Evolutionary conservation across 37 sponge, comb jelly and placozoan genomes (phyloP).

Genomic region (Crambe crambe): DNA sequence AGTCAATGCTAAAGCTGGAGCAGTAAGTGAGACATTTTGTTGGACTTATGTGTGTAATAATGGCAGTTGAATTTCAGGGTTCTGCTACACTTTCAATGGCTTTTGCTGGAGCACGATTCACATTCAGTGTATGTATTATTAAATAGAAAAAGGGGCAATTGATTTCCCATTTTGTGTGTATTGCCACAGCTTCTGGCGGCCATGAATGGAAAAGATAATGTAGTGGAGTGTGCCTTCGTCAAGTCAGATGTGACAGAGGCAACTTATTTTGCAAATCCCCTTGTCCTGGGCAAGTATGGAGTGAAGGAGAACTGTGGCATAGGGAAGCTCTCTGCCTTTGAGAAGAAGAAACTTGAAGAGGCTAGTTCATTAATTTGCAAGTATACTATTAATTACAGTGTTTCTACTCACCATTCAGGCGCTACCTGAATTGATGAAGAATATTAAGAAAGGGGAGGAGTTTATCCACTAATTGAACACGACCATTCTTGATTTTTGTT

Average conservation of each 20-base stretch:
- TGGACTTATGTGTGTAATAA: background rate
- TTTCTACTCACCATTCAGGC: too few species aligned
- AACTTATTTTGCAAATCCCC: slow-evolving; percentile 92
- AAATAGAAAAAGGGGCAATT: background rate
- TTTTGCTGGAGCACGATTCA: slow-evolving; percentile 95
- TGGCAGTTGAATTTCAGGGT: slow-evolving; percentile 54
- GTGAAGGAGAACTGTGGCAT: slow-evolving; percentile 83
- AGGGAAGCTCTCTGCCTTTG: slow-evolving; percentile 84
- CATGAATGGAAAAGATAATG: slow-evolving; percentile 65
- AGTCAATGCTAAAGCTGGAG: slow-evolving; percentile 99
- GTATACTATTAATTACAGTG: too few species aligned
- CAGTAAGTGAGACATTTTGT: slow-evolving; percentile 57
- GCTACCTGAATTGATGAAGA: slow-evolving; percentile 83
- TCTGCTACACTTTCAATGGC: slow-evolving; percentile 99
- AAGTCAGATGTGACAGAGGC: slow-evolving; percentile 84
- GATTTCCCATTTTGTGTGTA: background rate
- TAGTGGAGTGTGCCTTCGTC: slow-evolving; percentile 97
- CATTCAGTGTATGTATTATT: slow-evolving; percentile 43
- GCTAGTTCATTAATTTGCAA: too few species aligned
- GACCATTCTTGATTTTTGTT: background rate
- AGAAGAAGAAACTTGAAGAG: slow-evolving; percentile 78
- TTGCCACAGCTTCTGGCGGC: slow-evolving; percentile 61
- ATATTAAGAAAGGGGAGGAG: slow-evolving; percentile 88
- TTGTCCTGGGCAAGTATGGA: slow-evolving; percentile 85
- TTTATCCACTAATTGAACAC: slow-evolving; percentile 33